Evolutionary conservation across 2,113 vertebrate species (phyloP).

Genomic region (Sula dactylatra): DNA sequence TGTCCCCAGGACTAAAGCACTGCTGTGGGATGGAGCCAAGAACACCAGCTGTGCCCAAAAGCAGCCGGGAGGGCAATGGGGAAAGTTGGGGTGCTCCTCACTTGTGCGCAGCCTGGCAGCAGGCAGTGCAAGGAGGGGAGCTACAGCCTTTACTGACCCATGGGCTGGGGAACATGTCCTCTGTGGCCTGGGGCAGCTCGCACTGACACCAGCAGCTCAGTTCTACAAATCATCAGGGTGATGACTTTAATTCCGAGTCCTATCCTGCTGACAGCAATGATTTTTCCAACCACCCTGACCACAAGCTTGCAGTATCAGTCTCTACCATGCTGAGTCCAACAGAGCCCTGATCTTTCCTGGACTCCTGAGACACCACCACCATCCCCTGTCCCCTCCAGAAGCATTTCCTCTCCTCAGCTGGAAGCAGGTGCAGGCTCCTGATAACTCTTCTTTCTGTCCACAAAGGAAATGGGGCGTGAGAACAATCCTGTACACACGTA

Average conservation of each 20-base stretch:
- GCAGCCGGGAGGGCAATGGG: neutral
- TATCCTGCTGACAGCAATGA: neutral
- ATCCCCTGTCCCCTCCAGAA: neutral
- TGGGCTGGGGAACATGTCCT: neutral
- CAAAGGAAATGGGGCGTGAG: slow-evolving; percentile 16
- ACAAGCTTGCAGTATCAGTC: neutral
- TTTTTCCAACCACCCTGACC: slow-evolving; percentile 30
- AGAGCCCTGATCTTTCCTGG: neutral
- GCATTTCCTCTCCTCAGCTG: slow-evolving; percentile 33
- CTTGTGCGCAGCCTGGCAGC: neutral
- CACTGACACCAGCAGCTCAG: neutral
- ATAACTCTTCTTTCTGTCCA: slow-evolving; percentile 43
- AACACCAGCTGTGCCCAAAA: neutral
- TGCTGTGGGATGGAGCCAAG: neutral
- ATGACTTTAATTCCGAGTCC: neutral
- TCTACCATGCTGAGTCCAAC: neutral
- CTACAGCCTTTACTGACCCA: neutral
- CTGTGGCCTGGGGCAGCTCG: neutral
- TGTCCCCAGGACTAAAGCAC: neutral
- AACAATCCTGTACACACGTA: neutral
- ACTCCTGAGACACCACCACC: neutral
- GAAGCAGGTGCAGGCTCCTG: slow-evolving; percentile 30
- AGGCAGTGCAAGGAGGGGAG: neutral
- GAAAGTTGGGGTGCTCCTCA: neutral
- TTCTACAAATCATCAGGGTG: neutral